These are phyloP conservation scores for Lissonota sp. DNA, from an alignment of 2,888 invertebrate genomes.

Conservation along the genomic window DNA sequence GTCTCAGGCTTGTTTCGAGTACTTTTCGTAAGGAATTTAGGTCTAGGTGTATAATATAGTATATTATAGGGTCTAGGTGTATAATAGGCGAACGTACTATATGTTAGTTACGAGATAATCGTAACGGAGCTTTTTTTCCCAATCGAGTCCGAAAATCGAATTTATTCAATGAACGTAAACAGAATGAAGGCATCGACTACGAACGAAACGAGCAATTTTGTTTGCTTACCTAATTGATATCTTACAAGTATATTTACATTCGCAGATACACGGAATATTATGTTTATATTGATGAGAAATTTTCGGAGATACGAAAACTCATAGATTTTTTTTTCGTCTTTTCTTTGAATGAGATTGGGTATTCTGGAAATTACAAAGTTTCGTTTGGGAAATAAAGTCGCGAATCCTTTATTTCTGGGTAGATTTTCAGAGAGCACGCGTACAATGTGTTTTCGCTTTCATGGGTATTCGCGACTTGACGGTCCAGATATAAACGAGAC, in stretches of 20 bases:
- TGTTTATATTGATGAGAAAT: constrained; percentile 8
- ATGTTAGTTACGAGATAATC: background rate
- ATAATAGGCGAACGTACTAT: constrained; percentile 10
- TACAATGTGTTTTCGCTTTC: constrained; percentile 62
- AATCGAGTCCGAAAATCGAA: background rate
- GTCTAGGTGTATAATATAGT: background rate
- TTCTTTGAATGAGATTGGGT: background rate
- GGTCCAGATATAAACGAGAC: constrained; percentile 75
- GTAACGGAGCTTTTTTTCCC: constrained; percentile 4
- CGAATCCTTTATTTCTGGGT: constrained; percentile 32
- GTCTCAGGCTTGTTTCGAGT: constrained; percentile 9
- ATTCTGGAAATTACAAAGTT: constrained; percentile 3
- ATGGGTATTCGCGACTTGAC: constrained; percentile 70
- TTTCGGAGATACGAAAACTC: background rate
- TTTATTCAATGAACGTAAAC: constrained; percentile 57
- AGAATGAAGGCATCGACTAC: background rate
- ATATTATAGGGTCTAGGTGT: no score
- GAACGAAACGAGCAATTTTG: background rate
- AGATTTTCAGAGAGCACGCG: background rate
- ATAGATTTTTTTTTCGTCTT: constrained; percentile 1
- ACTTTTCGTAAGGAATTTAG: background rate
- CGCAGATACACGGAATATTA: background rate
- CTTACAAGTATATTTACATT: background rate
- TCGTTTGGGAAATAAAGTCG: background rate
- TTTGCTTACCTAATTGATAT: constrained; percentile 2